These are phyloP conservation scores for Astyanax mexicanus DNA, from an alignment of 2,797 vertebrate species.

Conservation along the genomic window DNA sequence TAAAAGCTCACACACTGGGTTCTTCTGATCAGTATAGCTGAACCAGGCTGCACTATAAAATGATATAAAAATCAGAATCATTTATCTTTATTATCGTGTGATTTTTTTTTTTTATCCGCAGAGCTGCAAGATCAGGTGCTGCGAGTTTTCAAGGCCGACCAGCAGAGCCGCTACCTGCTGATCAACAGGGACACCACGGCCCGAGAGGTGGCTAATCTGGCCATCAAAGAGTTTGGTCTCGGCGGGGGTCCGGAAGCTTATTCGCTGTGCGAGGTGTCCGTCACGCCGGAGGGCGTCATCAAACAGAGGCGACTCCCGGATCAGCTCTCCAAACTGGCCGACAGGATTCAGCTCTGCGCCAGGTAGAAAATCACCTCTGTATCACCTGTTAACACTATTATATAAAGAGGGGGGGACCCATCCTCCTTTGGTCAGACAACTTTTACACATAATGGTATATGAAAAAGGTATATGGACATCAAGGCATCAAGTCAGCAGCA, in stretches of 20 bases:
- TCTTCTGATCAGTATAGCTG: slow-evolving; percentile 19
- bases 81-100: slow-evolving; percentile 8
- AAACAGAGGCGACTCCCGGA: slow-evolving; percentile 95
- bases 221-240: slow-evolving; percentile 94
- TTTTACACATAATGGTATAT: too few species aligned
- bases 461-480: too few species aligned
- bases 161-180: slow-evolving; percentile 98
- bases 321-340: slow-evolving; percentile 95
- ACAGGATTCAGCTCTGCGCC: slow-evolving; percentile 96
- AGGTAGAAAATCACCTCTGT: too few species aligned
- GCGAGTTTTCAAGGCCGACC: slow-evolving; percentile 96
- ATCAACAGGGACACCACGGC: slow-evolving; percentile 98
- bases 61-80: too few species aligned
- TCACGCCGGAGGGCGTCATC: slow-evolving; percentile 97
- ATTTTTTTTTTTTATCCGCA: slow-evolving; percentile 60
- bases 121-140: slow-evolving; percentile 98
- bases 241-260: slow-evolving; percentile 90
- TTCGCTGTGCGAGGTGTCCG: slow-evolving; percentile 95
- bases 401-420: too few species aligned
- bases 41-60: not conserved
- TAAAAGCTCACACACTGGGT: slow-evolving; percentile 11
- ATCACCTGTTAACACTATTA: too few species aligned
- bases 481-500: too few species aligned
- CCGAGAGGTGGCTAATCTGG: slow-evolving; percentile 93
- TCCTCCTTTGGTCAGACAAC: too few species aligned